Evolutionary conservation across 2,113 vertebrate genomes (phyloP).

Genomic region (Plestiodon gilberti): DNA sequence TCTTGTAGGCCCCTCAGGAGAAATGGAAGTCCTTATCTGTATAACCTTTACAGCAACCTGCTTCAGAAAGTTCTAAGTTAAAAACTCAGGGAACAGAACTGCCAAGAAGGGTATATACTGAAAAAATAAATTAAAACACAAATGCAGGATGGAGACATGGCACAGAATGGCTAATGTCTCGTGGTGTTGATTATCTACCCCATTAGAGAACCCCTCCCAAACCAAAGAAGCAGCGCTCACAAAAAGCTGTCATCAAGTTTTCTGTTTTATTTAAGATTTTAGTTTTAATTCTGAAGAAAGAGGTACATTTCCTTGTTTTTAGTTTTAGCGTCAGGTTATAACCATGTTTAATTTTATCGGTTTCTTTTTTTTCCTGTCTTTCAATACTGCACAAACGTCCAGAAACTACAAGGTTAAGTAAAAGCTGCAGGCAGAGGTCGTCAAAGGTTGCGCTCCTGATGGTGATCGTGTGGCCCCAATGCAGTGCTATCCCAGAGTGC

Average conservation of each 20-base stretch:
- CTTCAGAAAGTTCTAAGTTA: not conserved
- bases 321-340: constrained; percentile 88
- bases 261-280: constrained; percentile 99
- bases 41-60: not conserved
- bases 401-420: constrained; percentile 85
- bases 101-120: not conserved
- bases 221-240: constrained; percentile 62
- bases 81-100: not conserved
- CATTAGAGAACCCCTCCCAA: constrained; percentile 29
- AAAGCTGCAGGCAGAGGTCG: constrained; percentile 86
- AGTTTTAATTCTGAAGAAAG: constrained; percentile 99
- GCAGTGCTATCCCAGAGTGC: constrained; percentile 81
- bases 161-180: not conserved
- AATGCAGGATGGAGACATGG: not conserved
- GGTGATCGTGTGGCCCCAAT: constrained; percentile 78
- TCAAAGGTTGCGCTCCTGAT: constrained; percentile 81
- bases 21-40: not conserved
- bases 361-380: constrained; percentile 88
- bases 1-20: not conserved
- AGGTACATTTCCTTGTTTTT: constrained; percentile 92
- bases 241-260: constrained; percentile 84
- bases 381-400: constrained; percentile 93
- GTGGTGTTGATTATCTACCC: not conserved
- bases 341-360: constrained; percentile 85
- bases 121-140: not conserved